These are phyloP conservation scores for Quadroppia sp. DNA, from an alignment of 2,888 invertebrate species.

Conservation along the genomic window DNA sequence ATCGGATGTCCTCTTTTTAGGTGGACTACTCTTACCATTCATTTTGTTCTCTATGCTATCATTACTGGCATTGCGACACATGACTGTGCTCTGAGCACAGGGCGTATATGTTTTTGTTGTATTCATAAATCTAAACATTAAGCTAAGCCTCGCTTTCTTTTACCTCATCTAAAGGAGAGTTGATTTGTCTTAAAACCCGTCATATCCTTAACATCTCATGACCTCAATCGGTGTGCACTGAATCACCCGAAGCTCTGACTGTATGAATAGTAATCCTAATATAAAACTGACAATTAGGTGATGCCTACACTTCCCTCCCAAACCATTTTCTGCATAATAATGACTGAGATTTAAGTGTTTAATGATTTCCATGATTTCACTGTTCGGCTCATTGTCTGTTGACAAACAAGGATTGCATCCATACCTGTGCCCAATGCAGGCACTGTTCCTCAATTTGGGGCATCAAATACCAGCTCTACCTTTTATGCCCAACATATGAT, in stretches of 20 bases:
- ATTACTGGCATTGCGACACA: constrained; percentile 15
- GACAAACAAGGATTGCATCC: constrained; percentile 33
- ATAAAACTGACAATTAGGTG: constrained; percentile 26
- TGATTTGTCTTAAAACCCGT: constrained; percentile 17
- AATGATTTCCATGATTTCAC: constrained; percentile 31
- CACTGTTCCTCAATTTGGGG: neutral
- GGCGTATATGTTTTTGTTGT: constrained; percentile 22
- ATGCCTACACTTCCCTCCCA: constrained; percentile 36
- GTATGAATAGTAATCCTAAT: constrained; percentile 34
- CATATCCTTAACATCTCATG: constrained; percentile 25
- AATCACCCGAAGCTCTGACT: constrained; percentile 28
- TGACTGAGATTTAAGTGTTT: constrained; percentile 8
- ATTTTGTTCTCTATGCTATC: neutral
- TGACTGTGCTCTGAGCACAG: neutral
- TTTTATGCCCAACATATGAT: constrained; percentile 29
- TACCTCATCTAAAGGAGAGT: constrained; percentile 2
- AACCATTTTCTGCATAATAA: constrained; percentile 31
- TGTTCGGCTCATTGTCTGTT: constrained; percentile 34
- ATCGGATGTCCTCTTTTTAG: constrained; percentile 36
- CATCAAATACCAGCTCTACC: constrained; percentile 10
- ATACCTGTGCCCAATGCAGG: neutral
- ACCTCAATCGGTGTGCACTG: constrained; percentile 35
- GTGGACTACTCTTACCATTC: constrained; percentile 19
- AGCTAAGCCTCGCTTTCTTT: constrained; percentile 22
- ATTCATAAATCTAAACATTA: constrained; percentile 4